phyloP scores from a whole-genome alignment of 2,113 vertebrate genomes.

The Cathartes aura region DNA sequence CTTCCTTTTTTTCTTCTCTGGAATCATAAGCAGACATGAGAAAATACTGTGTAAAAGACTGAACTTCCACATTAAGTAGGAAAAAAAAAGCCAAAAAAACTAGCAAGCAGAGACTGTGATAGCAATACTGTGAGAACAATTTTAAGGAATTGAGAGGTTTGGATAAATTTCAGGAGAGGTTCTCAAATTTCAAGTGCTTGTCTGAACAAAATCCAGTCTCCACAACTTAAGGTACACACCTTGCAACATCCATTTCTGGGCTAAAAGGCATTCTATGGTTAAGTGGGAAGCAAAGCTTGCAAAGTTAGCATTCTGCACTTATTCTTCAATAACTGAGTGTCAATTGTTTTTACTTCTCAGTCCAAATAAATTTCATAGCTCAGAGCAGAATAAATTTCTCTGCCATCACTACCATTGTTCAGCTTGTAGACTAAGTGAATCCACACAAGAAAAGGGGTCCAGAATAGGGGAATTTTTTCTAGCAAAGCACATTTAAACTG shows the following conservation, averaged over 20 bases:
- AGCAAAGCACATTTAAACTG: not conserved
- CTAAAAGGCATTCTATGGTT: not conserved
- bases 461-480: not conserved
- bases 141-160: not conserved
- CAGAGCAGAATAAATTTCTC: slow-evolving; percentile 18
- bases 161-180: not conserved
- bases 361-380: not conserved
- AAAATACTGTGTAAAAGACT: not conserved
- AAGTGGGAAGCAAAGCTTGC: not conserved
- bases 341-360: not conserved
- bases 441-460: not conserved
- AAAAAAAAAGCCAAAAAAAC: not conserved
- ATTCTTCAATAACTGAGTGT: not conserved
- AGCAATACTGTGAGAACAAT: not conserved
- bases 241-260: not conserved
- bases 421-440: slow-evolving; percentile 32
- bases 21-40: not conserved
- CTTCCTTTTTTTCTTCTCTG: not conserved
- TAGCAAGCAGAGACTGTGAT: not conserved
- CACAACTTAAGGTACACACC: not conserved
- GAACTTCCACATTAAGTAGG: not conserved
- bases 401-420: not conserved
- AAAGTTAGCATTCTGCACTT: not conserved
- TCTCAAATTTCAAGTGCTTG: not conserved
- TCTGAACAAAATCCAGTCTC: not conserved